A percentile compares a stretch with the other conserved stretches of the same genome.
phyloP scores from a whole-genome alignment of 2,113 vertebrate species.

The Oenanthe melanoleuca region DNA sequence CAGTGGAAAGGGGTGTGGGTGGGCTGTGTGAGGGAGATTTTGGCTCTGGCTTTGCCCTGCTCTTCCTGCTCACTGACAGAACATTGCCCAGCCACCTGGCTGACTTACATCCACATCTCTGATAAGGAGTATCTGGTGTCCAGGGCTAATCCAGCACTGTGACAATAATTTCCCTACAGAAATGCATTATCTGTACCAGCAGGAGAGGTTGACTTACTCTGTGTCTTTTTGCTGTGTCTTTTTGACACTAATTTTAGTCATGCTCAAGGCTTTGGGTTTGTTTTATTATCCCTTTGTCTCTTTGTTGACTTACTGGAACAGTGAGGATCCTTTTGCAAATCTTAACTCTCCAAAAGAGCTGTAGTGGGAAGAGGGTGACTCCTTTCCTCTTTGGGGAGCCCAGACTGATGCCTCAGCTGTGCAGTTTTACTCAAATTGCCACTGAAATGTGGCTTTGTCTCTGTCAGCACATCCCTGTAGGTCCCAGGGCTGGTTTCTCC shows the following conservation, averaged over 20 bases:
- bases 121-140: neutral
- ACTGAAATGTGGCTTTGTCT: neutral
- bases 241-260: neutral
- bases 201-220: neutral
- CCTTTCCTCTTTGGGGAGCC: neutral
- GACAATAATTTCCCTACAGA: neutral
- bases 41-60: neutral
- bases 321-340: neutral
- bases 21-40: neutral
- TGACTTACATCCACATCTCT: neutral
- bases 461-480: neutral
- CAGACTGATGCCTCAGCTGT: neutral
- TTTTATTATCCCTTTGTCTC: neutral
- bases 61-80: neutral
- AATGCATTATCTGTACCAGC: neutral
- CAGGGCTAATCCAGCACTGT: neutral
- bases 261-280: neutral
- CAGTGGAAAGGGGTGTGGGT: fast-evolving
- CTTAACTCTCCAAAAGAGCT: neutral
- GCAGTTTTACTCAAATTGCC: neutral
- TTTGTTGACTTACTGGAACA: neutral
- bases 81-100: neutral
- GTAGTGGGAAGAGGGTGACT: neutral
- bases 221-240: neutral
- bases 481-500: neutral